Base-by-base conservation (phyloP, 1,140 invertebrate species). In the Chymomyza costata region DNA sequence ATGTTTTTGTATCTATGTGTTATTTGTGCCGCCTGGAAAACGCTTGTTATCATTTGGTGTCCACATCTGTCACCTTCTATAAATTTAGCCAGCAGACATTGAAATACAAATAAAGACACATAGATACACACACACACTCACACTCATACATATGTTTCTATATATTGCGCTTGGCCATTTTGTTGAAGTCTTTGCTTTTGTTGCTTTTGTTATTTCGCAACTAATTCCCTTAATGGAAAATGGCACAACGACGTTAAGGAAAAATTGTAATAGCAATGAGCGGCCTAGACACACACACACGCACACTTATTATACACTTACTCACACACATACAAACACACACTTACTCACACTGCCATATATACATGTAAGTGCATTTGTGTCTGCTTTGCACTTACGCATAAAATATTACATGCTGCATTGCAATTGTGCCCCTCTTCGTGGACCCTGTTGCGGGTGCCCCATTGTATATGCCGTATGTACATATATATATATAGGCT, bases 61-160 rank as follows among this genome's bases (percentile, higher is more conserved):
- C 73, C 73, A 65, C 74, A 80, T 80, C 73, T 81, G 73, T 80
- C 73, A 80, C 74, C 74, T 80, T 81, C 68, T 81, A 80, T 80
- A 80, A 81, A 80, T 80, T 38, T 74, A 78, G 73, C 73, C n/a
- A n/a, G n/a, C n/a, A n/a, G n/a, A n/a, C n/a, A n/a, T n/a, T n/a
- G n/a, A n/a, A n/a, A n/a, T n/a, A n/a, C n/a, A n/a, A n/a, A n/a
- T n/a, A n/a, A n/a, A n/a, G n/a, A n/a, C n/a, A n/a, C n/a, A n/a
- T n/a, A n/a, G n/a, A n/a, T n/a, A 55, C 31, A 54, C 47, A 44
- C 47, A 63, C 52, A 73, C 46, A 41, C 25, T 52, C 62, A 55
- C 30, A 55, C 15, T 43, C 43, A 54, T 49, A 46, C 32, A 21
- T 37, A 55, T 7, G 40, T 13, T 21, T 14, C 10, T 15, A 11